Evolutionary conservation across 2,113 vertebrate species (phyloP).

Genomic region (Corapipo altera): DNA sequence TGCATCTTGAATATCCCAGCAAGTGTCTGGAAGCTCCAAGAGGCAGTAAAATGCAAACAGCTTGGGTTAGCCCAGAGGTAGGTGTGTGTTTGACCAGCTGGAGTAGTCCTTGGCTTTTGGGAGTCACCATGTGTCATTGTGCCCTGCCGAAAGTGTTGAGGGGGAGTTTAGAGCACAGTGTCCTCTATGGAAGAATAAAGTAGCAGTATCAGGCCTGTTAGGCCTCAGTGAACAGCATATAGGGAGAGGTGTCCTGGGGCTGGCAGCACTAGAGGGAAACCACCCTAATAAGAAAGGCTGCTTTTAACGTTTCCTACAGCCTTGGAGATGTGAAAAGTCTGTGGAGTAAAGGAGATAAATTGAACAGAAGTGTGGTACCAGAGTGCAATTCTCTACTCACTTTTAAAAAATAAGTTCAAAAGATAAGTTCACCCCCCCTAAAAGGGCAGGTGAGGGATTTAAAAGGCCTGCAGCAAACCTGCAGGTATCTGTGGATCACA

Average conservation of each 20-base stretch:
- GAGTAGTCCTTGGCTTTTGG: not conserved
- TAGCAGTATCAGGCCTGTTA: not conserved
- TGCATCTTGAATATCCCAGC: not conserved
- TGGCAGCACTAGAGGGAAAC: not conserved
- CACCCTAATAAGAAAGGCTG: not conserved
- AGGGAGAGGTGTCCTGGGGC: not conserved
- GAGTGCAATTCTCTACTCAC: not conserved
- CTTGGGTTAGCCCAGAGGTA: not conserved
- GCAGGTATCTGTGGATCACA: not conserved
- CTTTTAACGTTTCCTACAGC: not conserved
- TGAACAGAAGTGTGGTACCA: not conserved
- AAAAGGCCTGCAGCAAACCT: not conserved
- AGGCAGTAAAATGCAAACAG: not conserved
- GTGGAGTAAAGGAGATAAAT: not conserved
- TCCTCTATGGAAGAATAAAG: not conserved
- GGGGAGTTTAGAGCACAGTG: not conserved
- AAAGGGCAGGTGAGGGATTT: not conserved
- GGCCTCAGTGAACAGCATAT: not conserved
- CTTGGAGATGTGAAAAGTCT: not conserved
- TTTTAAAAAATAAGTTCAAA: not conserved
- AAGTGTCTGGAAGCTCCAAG: not conserved
- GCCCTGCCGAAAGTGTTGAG: not conserved
- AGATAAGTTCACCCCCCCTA: not conserved
- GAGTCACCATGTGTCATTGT: rapidly evolving
- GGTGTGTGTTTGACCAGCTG: not conserved